Evolutionary conservation across 2,888 invertebrate species (phyloP).

Genomic region (Drosophila subquinaria): DNA sequence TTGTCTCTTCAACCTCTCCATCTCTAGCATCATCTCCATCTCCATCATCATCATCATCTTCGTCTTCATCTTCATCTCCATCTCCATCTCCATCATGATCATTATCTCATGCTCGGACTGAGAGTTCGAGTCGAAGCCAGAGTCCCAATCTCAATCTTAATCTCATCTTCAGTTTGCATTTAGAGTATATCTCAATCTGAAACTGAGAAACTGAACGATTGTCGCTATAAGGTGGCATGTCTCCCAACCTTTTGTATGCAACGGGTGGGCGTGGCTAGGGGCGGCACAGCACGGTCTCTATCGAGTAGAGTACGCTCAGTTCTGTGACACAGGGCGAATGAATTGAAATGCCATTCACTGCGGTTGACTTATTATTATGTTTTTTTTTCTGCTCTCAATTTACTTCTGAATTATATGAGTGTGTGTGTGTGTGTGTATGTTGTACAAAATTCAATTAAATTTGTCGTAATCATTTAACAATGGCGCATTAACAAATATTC

Average conservation of each 20-base stretch:
- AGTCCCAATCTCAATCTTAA: constrained; percentile 25
- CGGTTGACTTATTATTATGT: constrained; percentile 20
- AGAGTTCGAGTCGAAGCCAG: constrained; percentile 11
- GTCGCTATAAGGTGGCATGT: not conserved
- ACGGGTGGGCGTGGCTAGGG: constrained; percentile 28
- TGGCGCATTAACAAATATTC: constrained; percentile 61
- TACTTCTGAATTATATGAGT: constrained; percentile 2
- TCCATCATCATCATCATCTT: not conserved
- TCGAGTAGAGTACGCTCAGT: constrained; percentile 8
- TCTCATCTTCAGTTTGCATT: constrained; percentile 8
- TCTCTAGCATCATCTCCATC: constrained; percentile 3
- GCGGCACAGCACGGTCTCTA: constrained; percentile 2
- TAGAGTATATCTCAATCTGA: constrained; percentile 16
- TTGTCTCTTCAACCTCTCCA: constrained; percentile 3
- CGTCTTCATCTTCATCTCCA: too few relatives aligned
- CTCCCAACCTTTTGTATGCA: constrained; percentile 4
- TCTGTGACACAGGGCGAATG: constrained; percentile 23
- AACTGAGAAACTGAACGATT: constrained; percentile 14
- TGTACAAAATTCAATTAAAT: constrained; percentile 70
- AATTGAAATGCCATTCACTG: constrained; percentile 53
- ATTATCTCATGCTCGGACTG: constrained; percentile 27
- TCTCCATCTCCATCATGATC: constrained; percentile 23
- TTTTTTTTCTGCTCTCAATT: constrained; percentile 8
- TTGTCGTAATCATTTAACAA: constrained; percentile 72
- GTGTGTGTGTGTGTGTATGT: constrained; percentile 17